These are phyloP conservation scores for Pyrocephalus nanus DNA, from an alignment of 2,797 vertebrate species.

Conservation along the genomic window DNA sequence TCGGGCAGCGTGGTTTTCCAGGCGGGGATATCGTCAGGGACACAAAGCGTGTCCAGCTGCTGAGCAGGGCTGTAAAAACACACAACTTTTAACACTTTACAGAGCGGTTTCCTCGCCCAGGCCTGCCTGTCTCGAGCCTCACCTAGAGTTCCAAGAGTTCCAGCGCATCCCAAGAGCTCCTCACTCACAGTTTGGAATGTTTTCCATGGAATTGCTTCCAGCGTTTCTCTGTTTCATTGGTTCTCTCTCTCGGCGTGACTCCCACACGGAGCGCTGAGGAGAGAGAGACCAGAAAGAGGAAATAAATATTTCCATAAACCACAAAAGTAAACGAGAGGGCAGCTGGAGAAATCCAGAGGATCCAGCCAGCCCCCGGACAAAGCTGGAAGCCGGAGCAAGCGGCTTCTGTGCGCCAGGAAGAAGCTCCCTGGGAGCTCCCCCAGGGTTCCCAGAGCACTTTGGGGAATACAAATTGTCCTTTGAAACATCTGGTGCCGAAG, in stretches of 20 bases:
- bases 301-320: not conserved
- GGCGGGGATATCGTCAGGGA: fast-evolving
- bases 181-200: not conserved
- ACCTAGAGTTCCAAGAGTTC: not conserved
- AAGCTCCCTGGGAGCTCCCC: not conserved
- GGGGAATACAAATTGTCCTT: not conserved
- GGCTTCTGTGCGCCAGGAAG: not conserved
- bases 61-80: not conserved
- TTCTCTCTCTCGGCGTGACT: not conserved
- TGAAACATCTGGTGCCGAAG: not conserved
- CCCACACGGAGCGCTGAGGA: not conserved
- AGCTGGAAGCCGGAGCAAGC: not conserved
- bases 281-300: not conserved
- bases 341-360: conserved; percentile 3
- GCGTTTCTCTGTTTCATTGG: not conserved
- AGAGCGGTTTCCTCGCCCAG: not conserved
- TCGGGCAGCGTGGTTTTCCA: not conserved
- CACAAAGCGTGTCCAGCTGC: not conserved
- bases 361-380: not conserved
- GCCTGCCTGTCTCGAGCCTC: not conserved
- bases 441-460: not conserved
- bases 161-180: not conserved
- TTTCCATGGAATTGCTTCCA: not conserved
- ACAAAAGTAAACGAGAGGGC: conserved; percentile 8
- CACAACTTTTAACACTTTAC: not conserved